Conservation (phyloP, 2,113 vertebrate genomes). For the Nycticorax nycticorax region DNA sequence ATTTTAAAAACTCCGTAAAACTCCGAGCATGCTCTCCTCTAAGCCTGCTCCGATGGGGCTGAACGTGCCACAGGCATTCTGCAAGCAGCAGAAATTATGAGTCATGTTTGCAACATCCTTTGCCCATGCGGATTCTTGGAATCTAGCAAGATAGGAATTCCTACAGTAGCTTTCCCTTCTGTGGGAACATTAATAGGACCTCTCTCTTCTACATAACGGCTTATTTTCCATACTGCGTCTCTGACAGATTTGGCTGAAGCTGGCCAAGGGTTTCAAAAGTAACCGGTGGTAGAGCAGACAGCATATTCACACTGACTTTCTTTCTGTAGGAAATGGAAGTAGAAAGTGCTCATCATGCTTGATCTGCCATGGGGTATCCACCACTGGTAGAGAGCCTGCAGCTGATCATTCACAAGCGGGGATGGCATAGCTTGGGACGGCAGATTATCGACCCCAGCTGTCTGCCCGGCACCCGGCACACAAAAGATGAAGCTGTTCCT, state of each 20-base stretch:
- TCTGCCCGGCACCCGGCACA: neutral
- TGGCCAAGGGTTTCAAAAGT: neutral
- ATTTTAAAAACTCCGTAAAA: neutral
- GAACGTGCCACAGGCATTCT: constrained; percentile 21
- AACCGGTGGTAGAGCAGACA: neutral
- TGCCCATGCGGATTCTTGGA: constrained; percentile 14
- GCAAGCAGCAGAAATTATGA: constrained; percentile 46
- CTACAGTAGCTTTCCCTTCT: neutral
- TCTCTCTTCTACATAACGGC: neutral
- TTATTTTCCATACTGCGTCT: neutral
- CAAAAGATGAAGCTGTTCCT: constrained; percentile 29
- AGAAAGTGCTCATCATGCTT: neutral
- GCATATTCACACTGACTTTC: neutral
- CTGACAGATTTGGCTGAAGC: neutral
- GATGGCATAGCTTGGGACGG: constrained; percentile 43
- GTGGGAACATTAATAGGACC: neutral
- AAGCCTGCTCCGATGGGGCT: neutral
- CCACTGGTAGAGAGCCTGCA: neutral
- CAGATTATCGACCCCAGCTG: constrained; percentile 39
- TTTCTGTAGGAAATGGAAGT: neutral
- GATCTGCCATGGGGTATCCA: neutral
- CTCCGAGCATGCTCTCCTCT: neutral
- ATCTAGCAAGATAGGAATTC: constrained; percentile 4
- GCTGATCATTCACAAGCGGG: constrained; percentile 21
- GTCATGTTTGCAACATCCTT: constrained; percentile 40